Conservation (phyloP, 2,888 invertebrate species). For the Unio delphinus region DNA sequence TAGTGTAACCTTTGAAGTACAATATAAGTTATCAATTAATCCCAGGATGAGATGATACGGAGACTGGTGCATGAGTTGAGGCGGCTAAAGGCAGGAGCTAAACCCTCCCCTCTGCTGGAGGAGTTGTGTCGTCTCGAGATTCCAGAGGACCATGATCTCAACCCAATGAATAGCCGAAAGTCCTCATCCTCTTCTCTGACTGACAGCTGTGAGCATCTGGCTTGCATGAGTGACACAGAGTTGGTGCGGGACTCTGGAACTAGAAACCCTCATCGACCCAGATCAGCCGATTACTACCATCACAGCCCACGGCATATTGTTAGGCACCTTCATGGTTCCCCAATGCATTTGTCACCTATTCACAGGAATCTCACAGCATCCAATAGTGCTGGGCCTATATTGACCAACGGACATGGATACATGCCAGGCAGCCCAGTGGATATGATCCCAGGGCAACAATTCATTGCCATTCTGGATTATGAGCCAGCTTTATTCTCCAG, state of each 20-base stretch:
- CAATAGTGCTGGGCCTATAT: constrained; percentile 4
- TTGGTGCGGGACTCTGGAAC: constrained; percentile 22
- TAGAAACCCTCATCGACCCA: constrained; percentile 18
- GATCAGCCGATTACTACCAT: constrained; percentile 28
- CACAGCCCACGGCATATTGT: constrained; percentile 5
- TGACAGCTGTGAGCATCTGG: constrained; percentile 34
- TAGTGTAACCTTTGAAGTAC: neutral
- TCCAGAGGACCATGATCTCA: constrained; percentile 44
- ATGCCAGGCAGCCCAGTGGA: neutral
- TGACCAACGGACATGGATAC: constrained; percentile 6
- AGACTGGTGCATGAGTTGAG: constrained; percentile 52
- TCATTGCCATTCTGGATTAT: constrained; percentile 60
- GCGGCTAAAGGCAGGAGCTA: constrained; percentile 40
- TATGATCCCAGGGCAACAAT: constrained; percentile 12
- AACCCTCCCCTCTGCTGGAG: constrained; percentile 47
- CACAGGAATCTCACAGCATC: constrained; percentile 17
- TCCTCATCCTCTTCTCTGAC: constrained; percentile 42
- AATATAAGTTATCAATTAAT: constrained; percentile 1
- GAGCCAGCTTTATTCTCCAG: constrained; percentile 57
- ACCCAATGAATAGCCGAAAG: constrained; percentile 33
- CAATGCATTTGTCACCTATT: neutral
- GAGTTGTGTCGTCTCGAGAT: constrained; percentile 48
- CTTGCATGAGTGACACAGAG: constrained; percentile 35
- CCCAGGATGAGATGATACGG: constrained; percentile 58
- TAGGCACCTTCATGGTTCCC: constrained; percentile 1